Evolutionary conservation across 2,888 invertebrate species (phyloP), one percentile per base, ranked within the genome.

Genomic region (Chloromyia formosa): DNA sequence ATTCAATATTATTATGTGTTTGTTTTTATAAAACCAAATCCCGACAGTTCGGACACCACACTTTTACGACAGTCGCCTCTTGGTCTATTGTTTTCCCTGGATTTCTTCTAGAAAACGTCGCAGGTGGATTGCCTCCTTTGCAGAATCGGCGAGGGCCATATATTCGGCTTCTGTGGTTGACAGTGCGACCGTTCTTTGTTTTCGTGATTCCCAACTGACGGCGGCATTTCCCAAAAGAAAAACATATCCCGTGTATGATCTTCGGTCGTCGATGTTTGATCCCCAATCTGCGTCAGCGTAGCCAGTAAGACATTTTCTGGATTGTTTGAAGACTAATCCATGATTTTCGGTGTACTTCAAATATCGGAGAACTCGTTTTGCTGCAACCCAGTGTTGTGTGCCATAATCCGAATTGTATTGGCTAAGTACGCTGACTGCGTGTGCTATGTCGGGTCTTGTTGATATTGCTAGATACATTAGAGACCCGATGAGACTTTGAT

Each of bases 361-460:
- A 12, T 76, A 76, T 23, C 66, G 42, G 16, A 75, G 10, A 68
- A 73, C 20, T 73, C 27, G 68, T 53, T 73, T 76, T 61, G 62
- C 58, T 23, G 68, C 75, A 16, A 68, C 42, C 20, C 74, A 49
- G 68, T 76, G 76, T 42, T 73, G 35, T 9, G 54, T 42, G 18
- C 60, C 60, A 16, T 12, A 66, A 68, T 58, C 49, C 22, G 42
- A 14, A 35, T 74, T 76, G 56, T 23, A 74, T 42, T 75, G 75
- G 14, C 78, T 79, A 14, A 79, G 74, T 74, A 76, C 74, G 45
- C 76, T 77, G 14, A 78, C 77, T 12, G 78, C 77, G 27, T 76
- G 74, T 45, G 73, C 71, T 22, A 78, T 79, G 74, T 78, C 79
- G 9, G 78, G 78, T n/a, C 78, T 62, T 14, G 79, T 77, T 22